Evolutionary conservation across 2,113 vertebrate genomes (phyloP).

Genomic region (Neotoma lepida): DNA sequence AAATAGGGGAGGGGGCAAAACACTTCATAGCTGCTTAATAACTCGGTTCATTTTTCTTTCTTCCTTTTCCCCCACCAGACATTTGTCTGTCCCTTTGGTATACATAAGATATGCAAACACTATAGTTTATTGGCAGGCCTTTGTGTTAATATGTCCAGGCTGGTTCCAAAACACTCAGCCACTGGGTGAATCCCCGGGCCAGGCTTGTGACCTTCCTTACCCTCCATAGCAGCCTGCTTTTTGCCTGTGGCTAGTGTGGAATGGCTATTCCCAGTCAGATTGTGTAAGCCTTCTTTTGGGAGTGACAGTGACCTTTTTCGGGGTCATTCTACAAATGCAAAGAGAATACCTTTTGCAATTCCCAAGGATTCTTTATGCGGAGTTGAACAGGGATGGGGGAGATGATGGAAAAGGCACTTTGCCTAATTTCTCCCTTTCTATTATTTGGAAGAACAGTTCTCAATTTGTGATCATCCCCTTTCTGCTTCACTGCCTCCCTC

Average conservation of each 20-base stretch:
- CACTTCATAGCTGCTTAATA: conserved; percentile 87
- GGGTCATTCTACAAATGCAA: conserved; percentile 55
- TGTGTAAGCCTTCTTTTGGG: not conserved
- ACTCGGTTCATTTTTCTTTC: conserved; percentile 82
- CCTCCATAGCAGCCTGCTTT: not conserved
- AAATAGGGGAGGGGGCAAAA: conserved; percentile 83
- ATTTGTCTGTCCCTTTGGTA: conserved; percentile 81
- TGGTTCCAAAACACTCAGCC: conserved; percentile 64
- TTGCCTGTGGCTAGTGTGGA: not conserved
- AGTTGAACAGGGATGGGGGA: conserved; percentile 37
- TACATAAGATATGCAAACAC: conserved; percentile 83
- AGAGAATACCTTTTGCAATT: conserved; percentile 51
- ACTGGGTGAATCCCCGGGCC: not conserved
- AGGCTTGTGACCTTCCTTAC: conserved; percentile 49
- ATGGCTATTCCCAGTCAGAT: not conserved
- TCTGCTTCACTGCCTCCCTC: conserved; percentile 69
- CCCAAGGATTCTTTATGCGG: conserved; percentile 58
- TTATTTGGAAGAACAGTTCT: conserved; percentile 74
- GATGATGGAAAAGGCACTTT: conserved; percentile 65
- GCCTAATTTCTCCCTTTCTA: conserved; percentile 67
- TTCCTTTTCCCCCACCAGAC: conserved; percentile 70
- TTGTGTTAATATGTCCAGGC: conserved; percentile 80
- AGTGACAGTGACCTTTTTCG: conserved; percentile 51
- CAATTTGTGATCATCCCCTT: conserved; percentile 70
- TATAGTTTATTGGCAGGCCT: conserved; percentile 76